A percentile compares a stretch with the other conserved stretches of the same genome.
phyloP scores from a whole-genome alignment of 2,797 vertebrate species.

The Sparus aurata region DNA sequence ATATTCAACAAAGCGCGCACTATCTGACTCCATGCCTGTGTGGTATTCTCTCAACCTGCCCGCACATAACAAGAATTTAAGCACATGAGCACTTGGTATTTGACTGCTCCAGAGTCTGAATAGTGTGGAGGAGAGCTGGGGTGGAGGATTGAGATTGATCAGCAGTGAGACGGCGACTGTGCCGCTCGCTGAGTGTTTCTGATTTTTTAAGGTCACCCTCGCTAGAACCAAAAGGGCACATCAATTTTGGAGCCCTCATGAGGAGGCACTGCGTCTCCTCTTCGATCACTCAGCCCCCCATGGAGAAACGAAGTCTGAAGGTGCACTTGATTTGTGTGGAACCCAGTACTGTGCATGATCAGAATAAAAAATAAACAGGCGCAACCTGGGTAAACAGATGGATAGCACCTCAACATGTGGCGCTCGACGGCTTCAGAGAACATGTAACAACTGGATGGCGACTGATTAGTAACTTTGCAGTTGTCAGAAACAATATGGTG shows the following conservation, averaged over 20 bases:
- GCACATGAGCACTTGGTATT: slow-evolving; percentile 57
- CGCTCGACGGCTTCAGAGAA: slow-evolving; percentile 49
- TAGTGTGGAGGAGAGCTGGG: slow-evolving; percentile 62
- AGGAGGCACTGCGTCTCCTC: slow-evolving; percentile 77
- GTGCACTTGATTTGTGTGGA: slow-evolving; percentile 84
- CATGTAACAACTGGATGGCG: slow-evolving; percentile 58
- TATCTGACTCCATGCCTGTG: slow-evolving; percentile 44
- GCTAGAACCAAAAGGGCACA: slow-evolving; percentile 85
- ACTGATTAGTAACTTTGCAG: slow-evolving; percentile 59
- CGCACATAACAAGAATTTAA: slow-evolving; percentile 54
- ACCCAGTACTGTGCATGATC: slow-evolving; percentile 71
- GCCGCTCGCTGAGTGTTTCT: slow-evolving; percentile 77
- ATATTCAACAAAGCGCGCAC: slow-evolving; percentile 54
- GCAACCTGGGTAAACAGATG: slow-evolving; percentile 73
- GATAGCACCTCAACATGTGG: slow-evolving; percentile 58
- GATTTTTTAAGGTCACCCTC: slow-evolving; percentile 87
- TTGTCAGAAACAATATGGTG: slow-evolving; percentile 71
- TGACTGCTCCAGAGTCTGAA: slow-evolving; percentile 60
- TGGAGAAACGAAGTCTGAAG: slow-evolving; percentile 82
- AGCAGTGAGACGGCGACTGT: slow-evolving; percentile 75
- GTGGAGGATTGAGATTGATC: slow-evolving; percentile 79
- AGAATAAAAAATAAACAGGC: slow-evolving; percentile 74
- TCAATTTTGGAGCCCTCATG: slow-evolving; percentile 86
- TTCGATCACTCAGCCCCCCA: slow-evolving; percentile 83
- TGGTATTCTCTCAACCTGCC: slow-evolving; percentile 53